Evolutionary conservation across 1,140 invertebrate species (phyloP).

Genomic region (Trichonephila clavata): DNA sequence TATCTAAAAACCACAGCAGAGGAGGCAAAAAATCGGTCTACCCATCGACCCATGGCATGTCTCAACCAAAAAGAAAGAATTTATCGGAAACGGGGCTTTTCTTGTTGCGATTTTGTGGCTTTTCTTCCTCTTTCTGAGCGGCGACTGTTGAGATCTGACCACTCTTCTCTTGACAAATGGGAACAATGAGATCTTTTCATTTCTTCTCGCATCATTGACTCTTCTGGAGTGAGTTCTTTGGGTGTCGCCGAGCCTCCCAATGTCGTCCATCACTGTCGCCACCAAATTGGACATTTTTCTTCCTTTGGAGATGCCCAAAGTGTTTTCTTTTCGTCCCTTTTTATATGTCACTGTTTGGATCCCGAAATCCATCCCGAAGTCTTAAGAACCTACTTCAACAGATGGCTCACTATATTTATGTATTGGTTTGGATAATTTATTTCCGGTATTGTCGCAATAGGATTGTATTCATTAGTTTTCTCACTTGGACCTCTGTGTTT

Average conservation of each 20-base stretch:
- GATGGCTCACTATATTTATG: no score
- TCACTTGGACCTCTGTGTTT: not conserved
- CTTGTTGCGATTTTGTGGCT: constrained; percentile 32
- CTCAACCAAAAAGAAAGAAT: not conserved
- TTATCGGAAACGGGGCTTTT: not conserved
- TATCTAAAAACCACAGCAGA: constrained; percentile 9
- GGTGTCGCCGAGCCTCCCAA: not conserved
- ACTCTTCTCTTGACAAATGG: constrained; percentile 48
- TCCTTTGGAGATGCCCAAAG: not conserved
- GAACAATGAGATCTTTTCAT: constrained; percentile 61
- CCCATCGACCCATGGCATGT: not conserved
- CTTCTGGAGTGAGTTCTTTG: constrained; percentile 41
- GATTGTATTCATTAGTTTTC: not conserved
- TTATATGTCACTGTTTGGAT: not conserved
- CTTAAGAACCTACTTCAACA: no score
- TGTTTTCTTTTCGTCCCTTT: not conserved
- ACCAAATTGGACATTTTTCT: constrained; percentile 43
- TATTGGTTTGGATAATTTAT: not conserved
- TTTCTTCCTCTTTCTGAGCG: not conserved
- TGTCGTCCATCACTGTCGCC: constrained; percentile 22
- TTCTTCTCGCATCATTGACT: constrained; percentile 43
- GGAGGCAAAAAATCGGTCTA: not conserved
- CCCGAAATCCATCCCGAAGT: not conserved
- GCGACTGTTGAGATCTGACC: constrained; percentile 1
- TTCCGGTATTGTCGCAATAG: not conserved